Base-by-base conservation (phyloP, 2,113 vertebrate species). In the Callionymus lyra region DNA sequence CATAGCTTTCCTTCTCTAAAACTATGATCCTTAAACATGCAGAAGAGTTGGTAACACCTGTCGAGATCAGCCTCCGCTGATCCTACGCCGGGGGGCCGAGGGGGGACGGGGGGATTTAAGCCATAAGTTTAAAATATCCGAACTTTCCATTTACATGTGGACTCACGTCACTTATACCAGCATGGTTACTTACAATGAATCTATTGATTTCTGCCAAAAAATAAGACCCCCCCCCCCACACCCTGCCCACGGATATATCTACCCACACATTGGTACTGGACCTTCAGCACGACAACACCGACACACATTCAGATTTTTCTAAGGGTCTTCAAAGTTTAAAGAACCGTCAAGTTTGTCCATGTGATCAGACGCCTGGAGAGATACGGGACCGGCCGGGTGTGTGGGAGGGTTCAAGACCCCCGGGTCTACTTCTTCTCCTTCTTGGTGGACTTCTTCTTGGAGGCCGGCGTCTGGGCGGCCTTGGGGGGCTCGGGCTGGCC, bases 371-470 rank as follows among this genome's bases (percentile, higher is more conserved):
- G 47, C 55, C 44, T 44, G 51, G 58, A 51, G 46, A 52, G 76
- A 80, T 74, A 76, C 44, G 32, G 49, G 41, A 50, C n/a, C 48
- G 57, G 60, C 33, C 18, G 70, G 58, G 59, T 48, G 33, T 48
- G 33, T 52, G 63, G 54, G 64, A 60, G 74, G 66, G 61, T 56
- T 69, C 66, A 37, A 27, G 21, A 4, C 8, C 21, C 21, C 49
- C 41, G n/a, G 34, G 41, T 47, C 80, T 94, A 96, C 79, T 98
- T 98, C 85, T 98, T 98, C 65, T 98, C 94, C 65, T 98, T 98
- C 84, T 98, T 98, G 58, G 91, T 90, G 0, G 93, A 92, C 79
- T 98, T 98, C 81, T 98, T 97, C 89, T 98, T 98, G 84, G 90
- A 94, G 65, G 84, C 85, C 0, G 86, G 84, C 14, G 86, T 87